These are phyloP conservation scores for Oreonectes daqikongensis DNA, from an alignment of 2,797 vertebrate genomes.

Conservation along the genomic window DNA sequence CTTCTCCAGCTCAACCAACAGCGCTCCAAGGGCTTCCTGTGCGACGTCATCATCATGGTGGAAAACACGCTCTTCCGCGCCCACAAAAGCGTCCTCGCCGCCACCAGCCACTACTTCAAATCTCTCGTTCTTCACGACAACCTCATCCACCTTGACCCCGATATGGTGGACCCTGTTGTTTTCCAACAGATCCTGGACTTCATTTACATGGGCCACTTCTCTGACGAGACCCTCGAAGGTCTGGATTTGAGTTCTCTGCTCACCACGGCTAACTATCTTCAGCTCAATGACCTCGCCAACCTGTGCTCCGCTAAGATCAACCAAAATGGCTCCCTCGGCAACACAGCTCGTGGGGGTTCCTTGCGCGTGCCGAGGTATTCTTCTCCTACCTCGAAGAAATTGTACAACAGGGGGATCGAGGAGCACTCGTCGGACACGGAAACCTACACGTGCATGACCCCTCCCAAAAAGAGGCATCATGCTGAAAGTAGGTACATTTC, in stretches of 20 bases:
- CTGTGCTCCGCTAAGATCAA: constrained; percentile 97
- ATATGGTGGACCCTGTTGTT: constrained; percentile 95
- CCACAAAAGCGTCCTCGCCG: constrained; percentile 96
- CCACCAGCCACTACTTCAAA: constrained; percentile 98
- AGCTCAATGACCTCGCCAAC: constrained; percentile 92
- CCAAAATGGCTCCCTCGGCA: constrained; percentile 70
- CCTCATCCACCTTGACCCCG: constrained; percentile 97
- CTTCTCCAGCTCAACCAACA: constrained; percentile 99
- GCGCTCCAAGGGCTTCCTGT: constrained; percentile 98
- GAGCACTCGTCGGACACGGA: constrained; percentile 51
- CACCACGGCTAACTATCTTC: constrained; percentile 99
- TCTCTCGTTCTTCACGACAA: constrained; percentile 98
- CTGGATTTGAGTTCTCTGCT: constrained; percentile 93
- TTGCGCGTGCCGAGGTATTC: constrained; percentile 88
- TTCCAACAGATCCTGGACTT: constrained; percentile 98
- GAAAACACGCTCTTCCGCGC: constrained; percentile 98
- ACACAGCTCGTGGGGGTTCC: constrained; percentile 74
- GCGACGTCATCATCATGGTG: constrained; percentile 97
- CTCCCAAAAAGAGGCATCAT: constrained; percentile 65
- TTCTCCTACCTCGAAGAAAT: constrained; percentile 61
- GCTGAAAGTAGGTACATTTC: constrained; percentile 82
- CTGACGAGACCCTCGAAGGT: constrained; percentile 82
- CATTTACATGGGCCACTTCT: constrained; percentile 96
- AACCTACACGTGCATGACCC: constrained; percentile 44
- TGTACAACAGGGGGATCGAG: constrained; percentile 39